Conservation (phyloP, 2,888 invertebrate species). For the Formica aserva region DNA sequence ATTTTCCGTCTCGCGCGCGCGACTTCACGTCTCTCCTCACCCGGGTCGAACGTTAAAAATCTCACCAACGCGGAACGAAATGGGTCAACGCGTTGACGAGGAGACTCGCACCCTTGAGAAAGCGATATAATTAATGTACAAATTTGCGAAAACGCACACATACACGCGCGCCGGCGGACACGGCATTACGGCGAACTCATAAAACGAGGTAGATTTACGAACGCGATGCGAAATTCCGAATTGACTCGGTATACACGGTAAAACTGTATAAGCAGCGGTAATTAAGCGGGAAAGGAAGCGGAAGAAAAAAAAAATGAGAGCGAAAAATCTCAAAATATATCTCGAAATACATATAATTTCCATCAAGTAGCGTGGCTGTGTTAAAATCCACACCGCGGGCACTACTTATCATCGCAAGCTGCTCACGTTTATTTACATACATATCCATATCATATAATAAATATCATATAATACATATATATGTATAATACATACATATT, state of each 20-base stretch:
- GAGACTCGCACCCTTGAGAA: not conserved
- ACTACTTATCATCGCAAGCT: slow-evolving; percentile 34
- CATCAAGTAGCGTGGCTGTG: not conserved
- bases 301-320: not conserved
- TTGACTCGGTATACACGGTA: not conserved
- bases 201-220: not conserved
- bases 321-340: slow-evolving; percentile 24
- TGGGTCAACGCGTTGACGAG: slow-evolving; percentile 25
- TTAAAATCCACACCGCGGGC: slow-evolving; percentile 13
- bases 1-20: slow-evolving; percentile 26
- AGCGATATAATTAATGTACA: slow-evolving; percentile 27
- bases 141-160: not conserved
- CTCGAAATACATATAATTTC: slow-evolving; percentile 21
- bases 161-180: not conserved
- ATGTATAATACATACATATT: no score
- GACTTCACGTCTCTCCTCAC: slow-evolving; percentile 12
- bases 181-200: not conserved
- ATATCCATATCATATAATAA: no score
- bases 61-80: slow-evolving; percentile 17
- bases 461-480: not conserved
- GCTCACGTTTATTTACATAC: not conserved
- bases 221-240: not conserved
- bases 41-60: slow-evolving; percentile 37
- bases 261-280: not conserved
- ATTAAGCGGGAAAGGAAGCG: not conserved